Conservation (phyloP, 2,113 vertebrate genomes). For the Seriola dumerili region DNA sequence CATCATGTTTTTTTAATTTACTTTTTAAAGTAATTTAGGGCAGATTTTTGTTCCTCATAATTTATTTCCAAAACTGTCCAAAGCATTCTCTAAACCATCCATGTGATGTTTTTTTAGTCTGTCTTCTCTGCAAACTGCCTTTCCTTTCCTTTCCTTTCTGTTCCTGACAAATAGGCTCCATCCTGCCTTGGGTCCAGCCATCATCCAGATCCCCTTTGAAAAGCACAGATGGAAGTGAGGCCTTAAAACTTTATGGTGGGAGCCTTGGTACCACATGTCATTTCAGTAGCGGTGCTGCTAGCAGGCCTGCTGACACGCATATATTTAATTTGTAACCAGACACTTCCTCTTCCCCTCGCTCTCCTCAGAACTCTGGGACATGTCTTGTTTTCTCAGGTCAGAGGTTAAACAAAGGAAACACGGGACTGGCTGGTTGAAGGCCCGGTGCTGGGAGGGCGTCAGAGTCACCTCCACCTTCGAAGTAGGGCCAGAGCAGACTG, state of each 20-base stretch:
- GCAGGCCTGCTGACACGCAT: slow-evolving; percentile 88
- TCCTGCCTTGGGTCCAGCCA: slow-evolving; percentile 52
- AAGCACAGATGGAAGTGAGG: slow-evolving; percentile 74
- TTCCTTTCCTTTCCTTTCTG: neutral
- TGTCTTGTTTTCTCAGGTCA: slow-evolving; percentile 93
- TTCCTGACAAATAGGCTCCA: slow-evolving; percentile 72
- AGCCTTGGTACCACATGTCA: slow-evolving; percentile 84
- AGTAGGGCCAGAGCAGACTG: slow-evolving; percentile 71
- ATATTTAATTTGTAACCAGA: slow-evolving; percentile 99
- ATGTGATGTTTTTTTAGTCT: neutral
- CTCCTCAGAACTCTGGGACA: slow-evolving; percentile 91
- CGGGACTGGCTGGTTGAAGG: slow-evolving; percentile 78
- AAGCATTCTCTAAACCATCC: too few relatives aligned
- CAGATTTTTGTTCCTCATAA: too few relatives aligned
- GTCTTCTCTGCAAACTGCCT: neutral
- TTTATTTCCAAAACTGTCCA: too few relatives aligned
- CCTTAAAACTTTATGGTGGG: slow-evolving; percentile 88
- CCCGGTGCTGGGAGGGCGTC: slow-evolving; percentile 72
- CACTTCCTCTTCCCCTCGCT: slow-evolving; percentile 95
- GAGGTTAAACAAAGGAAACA: slow-evolving; percentile 99
- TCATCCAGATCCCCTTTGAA: slow-evolving; percentile 70
- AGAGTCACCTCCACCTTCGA: slow-evolving; percentile 67
- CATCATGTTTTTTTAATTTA: too few relatives aligned
- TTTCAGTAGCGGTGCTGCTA: slow-evolving; percentile 85
- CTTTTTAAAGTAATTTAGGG: too few relatives aligned